Percentiles rank a stretch among this genome's conserved stretches.
phyloP scores from a whole-genome alignment of 1,140 invertebrate species.

The Oscheius sp. region DNA sequence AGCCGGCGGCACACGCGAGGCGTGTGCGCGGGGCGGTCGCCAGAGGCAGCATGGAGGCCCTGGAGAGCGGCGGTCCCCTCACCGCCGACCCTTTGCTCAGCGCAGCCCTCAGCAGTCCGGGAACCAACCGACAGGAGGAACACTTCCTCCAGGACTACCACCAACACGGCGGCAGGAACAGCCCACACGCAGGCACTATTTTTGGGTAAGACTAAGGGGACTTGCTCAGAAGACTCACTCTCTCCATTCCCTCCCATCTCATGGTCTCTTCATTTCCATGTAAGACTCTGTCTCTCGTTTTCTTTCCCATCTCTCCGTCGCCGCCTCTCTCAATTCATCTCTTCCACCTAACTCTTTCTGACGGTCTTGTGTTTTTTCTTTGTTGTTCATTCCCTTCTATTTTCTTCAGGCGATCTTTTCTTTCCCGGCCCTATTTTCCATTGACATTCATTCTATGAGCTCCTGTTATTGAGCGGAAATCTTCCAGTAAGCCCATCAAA shows the following conservation, averaged over 20 bases:
- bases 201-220: conserved; percentile 1
- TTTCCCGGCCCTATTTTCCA: no score
- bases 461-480: no score
- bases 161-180: background rate
- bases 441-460: no score
- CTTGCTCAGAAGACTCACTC: background rate
- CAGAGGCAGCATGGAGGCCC: conserved; percentile 32
- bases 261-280: background rate
- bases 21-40: background rate
- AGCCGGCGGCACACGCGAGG: background rate
- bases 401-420: no score
- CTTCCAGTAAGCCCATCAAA: no score
- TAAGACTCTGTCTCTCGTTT: no score
- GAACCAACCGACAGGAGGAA: background rate
- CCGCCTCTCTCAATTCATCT: no score
- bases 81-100: conserved; percentile 35
- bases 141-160: conserved; percentile 16
- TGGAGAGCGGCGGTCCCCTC: conserved; percentile 27
- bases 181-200: conserved; percentile 8
- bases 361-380: no score
- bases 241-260: background rate
- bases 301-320: no score
- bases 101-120: conserved; percentile 23
- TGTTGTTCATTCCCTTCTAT: no score
- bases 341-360: no score